phyloP scores from a whole-genome alignment of 2,113 vertebrate species.

The Myrmophylax atrothorax region DNA sequence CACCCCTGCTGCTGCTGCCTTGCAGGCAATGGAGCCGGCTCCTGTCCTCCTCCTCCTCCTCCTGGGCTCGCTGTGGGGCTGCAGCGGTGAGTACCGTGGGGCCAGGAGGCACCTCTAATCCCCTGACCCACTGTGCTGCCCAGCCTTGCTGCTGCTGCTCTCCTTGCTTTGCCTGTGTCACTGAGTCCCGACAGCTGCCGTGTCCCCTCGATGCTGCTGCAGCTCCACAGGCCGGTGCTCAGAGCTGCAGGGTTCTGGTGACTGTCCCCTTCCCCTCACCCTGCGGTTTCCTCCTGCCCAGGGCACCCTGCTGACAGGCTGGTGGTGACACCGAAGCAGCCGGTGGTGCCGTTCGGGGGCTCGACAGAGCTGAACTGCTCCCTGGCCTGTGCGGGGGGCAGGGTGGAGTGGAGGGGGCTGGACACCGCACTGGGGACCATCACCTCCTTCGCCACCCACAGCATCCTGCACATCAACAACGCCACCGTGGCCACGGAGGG shows the following conservation, averaged over 20 bases:
- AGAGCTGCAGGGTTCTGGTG: neutral
- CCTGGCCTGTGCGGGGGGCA: neutral
- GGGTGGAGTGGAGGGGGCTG: slow-evolving; percentile 72
- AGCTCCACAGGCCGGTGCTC: neutral
- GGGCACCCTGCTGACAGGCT: neutral
- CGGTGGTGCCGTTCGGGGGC: slow-evolving; percentile 29
- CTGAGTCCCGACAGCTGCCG: neutral
- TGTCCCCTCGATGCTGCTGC: neutral
- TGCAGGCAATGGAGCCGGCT: neutral
- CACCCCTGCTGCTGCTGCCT: neutral
- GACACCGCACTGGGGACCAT: slow-evolving; percentile 67
- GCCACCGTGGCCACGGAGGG: slow-evolving; percentile 8
- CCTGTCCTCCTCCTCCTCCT: neutral
- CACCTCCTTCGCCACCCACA: slow-evolving; percentile 19
- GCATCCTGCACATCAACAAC: slow-evolving; percentile 40
- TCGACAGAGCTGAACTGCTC: slow-evolving; percentile 64
- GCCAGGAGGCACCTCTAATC: accelerated
- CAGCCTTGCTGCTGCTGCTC: neutral
- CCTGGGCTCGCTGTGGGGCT: neutral
- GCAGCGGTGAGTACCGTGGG: neutral
- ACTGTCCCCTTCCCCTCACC: neutral
- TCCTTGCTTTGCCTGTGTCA: accelerated
- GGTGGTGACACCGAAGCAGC: slow-evolving; percentile 22
- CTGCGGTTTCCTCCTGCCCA: neutral
- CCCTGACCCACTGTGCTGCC: accelerated